These are phyloP conservation scores for Eulithis prunata DNA, from an alignment of 2,888 invertebrate species.

Conservation along the genomic window DNA sequence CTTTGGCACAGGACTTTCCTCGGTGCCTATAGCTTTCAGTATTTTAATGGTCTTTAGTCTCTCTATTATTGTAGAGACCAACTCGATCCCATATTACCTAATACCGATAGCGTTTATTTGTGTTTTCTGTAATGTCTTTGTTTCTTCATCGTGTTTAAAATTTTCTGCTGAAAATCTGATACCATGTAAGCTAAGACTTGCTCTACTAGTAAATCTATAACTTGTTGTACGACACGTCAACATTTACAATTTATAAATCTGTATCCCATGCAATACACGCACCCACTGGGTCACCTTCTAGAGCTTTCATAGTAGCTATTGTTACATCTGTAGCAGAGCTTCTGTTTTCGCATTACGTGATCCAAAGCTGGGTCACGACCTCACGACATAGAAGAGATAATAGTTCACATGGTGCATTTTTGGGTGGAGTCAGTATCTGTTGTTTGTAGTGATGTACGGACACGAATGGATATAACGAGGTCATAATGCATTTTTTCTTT, in stretches of 20 bases:
- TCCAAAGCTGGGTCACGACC: conserved; percentile 36
- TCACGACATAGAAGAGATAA: conserved; percentile 24
- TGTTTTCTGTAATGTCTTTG: no score
- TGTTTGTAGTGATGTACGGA: conserved; percentile 18
- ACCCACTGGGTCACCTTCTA: conserved; percentile 4
- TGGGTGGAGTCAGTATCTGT: conserved; percentile 18
- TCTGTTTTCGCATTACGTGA: conserved; percentile 38
- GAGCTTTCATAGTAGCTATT: conserved; percentile 8
- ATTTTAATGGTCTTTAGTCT: no score
- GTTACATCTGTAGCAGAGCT: conserved; percentile 16
- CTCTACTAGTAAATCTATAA: no score
- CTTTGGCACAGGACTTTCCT: no score
- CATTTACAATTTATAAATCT: background rate
- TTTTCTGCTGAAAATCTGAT: background rate
- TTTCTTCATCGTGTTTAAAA: background rate
- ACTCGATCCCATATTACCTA: no score
- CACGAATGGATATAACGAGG: background rate
- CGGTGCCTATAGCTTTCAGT: no score
- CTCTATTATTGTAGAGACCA: no score
- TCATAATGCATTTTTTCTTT: no score
- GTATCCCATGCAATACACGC: background rate
- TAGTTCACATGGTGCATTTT: conserved; percentile 14
- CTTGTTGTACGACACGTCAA: background rate
- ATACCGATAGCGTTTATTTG: no score
- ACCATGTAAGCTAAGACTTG: no score